phyloP scores from a whole-genome alignment of 2,113 vertebrate species.

The Maccullochella peelii region DNA sequence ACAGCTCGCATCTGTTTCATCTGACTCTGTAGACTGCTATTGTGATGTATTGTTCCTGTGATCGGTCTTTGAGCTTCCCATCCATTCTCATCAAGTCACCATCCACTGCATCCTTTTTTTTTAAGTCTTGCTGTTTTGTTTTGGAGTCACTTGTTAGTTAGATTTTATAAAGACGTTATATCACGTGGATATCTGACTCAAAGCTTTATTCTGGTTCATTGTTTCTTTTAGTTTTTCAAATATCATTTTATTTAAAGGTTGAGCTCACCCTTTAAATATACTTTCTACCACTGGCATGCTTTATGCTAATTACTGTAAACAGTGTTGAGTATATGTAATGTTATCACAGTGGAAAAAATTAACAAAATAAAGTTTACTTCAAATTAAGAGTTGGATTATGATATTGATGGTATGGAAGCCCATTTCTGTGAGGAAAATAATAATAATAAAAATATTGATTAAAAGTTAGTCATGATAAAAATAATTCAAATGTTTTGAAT shows the following conservation, averaged over 20 bases:
- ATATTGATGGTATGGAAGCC: too few relatives aligned
- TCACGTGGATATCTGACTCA: not conserved
- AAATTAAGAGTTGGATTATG: too few relatives aligned
- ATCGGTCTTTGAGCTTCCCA: not conserved
- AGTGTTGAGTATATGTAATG: too few relatives aligned
- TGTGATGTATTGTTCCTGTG: constrained; percentile 6
- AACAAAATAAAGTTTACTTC: too few relatives aligned
- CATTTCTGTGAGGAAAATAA: too few relatives aligned
- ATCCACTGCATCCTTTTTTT: not conserved
- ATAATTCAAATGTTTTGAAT: too few relatives aligned
- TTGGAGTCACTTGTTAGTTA: not conserved
- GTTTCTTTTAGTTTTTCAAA: not conserved
- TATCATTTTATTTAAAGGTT: not conserved
- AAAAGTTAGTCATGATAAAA: too few relatives aligned
- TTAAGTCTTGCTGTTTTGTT: not conserved
- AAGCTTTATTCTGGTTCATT: not conserved
- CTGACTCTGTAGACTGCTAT: not conserved
- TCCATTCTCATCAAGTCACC: constrained; percentile 23
- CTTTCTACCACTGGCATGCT: not conserved
- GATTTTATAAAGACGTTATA: not conserved
- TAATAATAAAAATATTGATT: too few relatives aligned
- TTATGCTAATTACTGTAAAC: too few relatives aligned
- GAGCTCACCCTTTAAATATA: not conserved
- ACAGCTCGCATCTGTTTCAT: not conserved
- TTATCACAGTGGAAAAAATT: too few relatives aligned